Conservation (phyloP, 2,797 vertebrate genomes). For the Synanceia verrucosa region DNA sequence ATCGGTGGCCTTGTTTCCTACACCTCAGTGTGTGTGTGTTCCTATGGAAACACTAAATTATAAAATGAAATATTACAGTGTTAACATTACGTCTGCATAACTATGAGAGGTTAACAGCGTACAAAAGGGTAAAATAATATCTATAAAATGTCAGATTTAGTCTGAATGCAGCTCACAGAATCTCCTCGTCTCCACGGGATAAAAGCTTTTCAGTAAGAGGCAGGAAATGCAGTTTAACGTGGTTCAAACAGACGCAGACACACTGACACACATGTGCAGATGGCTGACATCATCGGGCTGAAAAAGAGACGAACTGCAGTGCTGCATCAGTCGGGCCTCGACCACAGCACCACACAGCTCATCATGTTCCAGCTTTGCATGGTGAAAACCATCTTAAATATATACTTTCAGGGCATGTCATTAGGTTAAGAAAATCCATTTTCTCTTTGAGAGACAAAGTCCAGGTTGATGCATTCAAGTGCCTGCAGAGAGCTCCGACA, state of each 20-base stretch:
- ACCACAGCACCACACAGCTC: neutral
- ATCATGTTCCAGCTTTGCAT: too few relatives aligned
- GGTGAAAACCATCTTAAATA: neutral
- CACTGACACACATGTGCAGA: conserved; percentile 36
- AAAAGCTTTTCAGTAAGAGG: neutral
- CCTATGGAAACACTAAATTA: neutral
- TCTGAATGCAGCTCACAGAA: neutral
- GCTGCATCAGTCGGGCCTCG: conserved; percentile 22
- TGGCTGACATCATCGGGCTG: conserved; percentile 20
- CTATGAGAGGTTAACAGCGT: neutral
- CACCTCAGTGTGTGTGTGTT: neutral
- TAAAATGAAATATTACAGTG: neutral
- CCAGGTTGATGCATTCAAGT: neutral
- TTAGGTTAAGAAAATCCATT: neutral
- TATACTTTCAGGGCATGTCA: too few relatives aligned
- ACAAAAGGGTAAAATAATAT: neutral
- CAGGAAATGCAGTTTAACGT: neutral
- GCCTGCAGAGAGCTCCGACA: neutral
- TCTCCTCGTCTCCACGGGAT: neutral
- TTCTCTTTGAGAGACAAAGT: neutral
- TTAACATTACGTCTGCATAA: neutral
- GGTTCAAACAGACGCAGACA: conserved; percentile 5
- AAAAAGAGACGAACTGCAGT: neutral
- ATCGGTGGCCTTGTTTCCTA: conserved; percentile 52
- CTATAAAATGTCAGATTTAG: neutral